Evolutionary conservation across 2,888 invertebrate genomes (phyloP), one percentile per base, ranked within the genome.

Genomic region (Acrocera orbiculus): DNA sequence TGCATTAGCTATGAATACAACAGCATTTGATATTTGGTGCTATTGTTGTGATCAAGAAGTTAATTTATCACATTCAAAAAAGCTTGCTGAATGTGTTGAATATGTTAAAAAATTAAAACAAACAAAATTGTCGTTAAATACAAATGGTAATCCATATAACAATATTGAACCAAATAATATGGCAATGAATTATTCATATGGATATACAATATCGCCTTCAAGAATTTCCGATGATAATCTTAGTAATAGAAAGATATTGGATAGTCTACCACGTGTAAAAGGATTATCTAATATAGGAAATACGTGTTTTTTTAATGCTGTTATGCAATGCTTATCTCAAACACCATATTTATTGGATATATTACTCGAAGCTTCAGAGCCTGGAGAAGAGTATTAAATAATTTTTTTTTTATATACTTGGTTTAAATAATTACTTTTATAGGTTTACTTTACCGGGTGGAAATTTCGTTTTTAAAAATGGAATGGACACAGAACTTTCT

Each of bases 271-370:
- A 1, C 61, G 73, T 25, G 73, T 76, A 1, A 63, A 86, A 62
- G 95, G 95, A 1, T 63, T 95, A 26, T 68, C 70, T 32, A 95
- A 95, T 63, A 64, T 93, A 52, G 93, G 95, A 30, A 95, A 95
- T 56, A 95, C 95, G 1, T 95, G 95, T 55, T 95, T 92, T 61
- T 90, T 95, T 56, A 95, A 95, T 65, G 86, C 93, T 16, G 90
- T 93, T 7, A 71, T 95, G 66, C 95, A 95, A 63, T 86, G 86
- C 54, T 64, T 90, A 47, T 80, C 81, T 3, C 83, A 83, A 56
- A 87, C 87, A 4, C 85, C 85, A 2, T 83, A 74, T 55, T 62
- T 82, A 42, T 58, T 76, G 28, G 66, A 69, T 50, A 71, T 79
- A 30, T 63, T 83, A 32, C 70, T 74, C 48, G 80, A 80, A 51